Evolutionary conservation across 2,113 vertebrate genomes (phyloP).

Genomic region (Spilogale gracilis): DNA sequence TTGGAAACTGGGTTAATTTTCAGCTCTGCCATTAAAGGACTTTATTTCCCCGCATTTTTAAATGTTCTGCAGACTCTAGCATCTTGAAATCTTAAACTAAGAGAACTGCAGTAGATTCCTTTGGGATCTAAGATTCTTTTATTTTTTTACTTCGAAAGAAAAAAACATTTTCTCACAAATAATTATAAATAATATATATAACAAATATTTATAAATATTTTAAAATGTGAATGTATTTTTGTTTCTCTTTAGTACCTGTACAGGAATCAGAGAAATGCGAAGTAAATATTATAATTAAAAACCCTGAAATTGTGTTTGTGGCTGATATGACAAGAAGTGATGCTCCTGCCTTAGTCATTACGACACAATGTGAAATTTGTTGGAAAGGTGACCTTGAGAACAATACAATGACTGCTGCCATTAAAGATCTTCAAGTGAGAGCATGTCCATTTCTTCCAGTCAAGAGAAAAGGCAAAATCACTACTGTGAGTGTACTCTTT

Average conservation of each 20-base stretch:
- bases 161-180: constrained; percentile 18
- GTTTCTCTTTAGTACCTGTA: constrained; percentile 84
- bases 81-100: constrained; percentile 24
- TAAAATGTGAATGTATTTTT: constrained; percentile 28
- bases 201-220: constrained; percentile 42
- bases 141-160: constrained; percentile 50
- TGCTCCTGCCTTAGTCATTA: constrained; percentile 95
- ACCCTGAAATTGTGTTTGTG: constrained; percentile 98
- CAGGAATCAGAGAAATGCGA: constrained; percentile 90
- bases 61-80: neutral
- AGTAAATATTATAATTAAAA: constrained; percentile 93
- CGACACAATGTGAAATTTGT: constrained; percentile 93
- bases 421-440: constrained; percentile 94
- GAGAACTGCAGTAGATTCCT: neutral
- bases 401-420: constrained; percentile 90
- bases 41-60: neutral
- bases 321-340: constrained; percentile 96
- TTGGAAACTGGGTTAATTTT: constrained; percentile 14
- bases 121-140: constrained; percentile 22
- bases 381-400: constrained; percentile 89
- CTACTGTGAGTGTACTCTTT: constrained; percentile 89
- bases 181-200: neutral
- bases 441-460: constrained; percentile 95
- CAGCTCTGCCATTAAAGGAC: neutral
- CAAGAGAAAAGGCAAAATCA: constrained; percentile 91